Evolutionary conservation across 2,888 invertebrate species (phyloP).

Genomic region (Geophilus truncorum): DNA sequence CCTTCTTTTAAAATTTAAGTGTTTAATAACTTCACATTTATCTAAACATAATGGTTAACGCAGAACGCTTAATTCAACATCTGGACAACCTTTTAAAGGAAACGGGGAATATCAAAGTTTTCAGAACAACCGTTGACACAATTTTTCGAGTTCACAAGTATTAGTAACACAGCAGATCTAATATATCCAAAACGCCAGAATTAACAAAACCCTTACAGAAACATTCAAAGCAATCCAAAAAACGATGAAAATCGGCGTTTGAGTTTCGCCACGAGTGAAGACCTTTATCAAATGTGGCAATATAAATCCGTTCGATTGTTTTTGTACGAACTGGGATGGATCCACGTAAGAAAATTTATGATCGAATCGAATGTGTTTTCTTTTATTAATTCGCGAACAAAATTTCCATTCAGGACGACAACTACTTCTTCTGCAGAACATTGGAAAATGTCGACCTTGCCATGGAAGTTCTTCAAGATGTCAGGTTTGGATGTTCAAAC

Average conservation of each 20-base stretch:
- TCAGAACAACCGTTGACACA: not conserved
- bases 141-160: not conserved
- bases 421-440: not conserved
- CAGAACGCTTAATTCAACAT: not conserved
- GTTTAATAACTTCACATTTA: not conserved
- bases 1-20: not conserved
- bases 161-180: not conserved
- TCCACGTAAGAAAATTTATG: not conserved
- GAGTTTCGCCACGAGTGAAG: not conserved
- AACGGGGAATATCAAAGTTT: not conserved
- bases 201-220: not conserved
- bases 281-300: not conserved
- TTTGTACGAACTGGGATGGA: not conserved
- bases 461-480: not conserved
- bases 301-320: not conserved
- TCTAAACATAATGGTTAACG: not conserved
- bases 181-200: not conserved
- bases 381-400: no score
- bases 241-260: not conserved
- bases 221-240: not conserved
- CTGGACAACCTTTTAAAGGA: not conserved
- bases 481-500: no score
- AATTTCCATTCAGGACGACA: not conserved
- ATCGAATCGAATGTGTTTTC: not conserved
- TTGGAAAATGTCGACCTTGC: not conserved